Conservation (phyloP, 2,113 vertebrate species). For the Oncorhynchus tshawytscha region DNA sequence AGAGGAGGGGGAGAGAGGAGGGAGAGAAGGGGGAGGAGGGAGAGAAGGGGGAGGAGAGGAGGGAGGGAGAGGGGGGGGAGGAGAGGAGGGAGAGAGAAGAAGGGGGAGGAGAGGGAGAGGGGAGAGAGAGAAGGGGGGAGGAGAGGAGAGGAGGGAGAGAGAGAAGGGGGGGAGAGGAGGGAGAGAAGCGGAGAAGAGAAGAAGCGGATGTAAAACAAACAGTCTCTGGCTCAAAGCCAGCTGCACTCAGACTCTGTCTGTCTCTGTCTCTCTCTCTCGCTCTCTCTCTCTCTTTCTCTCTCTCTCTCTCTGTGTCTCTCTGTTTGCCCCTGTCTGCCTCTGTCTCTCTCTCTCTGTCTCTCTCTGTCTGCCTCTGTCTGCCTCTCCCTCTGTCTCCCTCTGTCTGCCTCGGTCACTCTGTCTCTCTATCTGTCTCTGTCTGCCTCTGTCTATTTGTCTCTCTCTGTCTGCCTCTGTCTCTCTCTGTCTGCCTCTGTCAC, state of each 20-base stretch:
- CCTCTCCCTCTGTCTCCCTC: too few species aligned
- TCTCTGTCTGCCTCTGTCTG: not conserved
- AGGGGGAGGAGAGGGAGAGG: not conserved
- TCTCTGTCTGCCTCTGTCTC: too few species aligned
- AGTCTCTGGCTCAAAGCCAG: conserved; percentile 4
- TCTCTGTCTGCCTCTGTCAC: too few species aligned
- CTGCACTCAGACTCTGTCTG: not conserved
- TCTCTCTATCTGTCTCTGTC: too few species aligned
- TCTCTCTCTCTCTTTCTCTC: not conserved
- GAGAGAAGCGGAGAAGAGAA: not conserved
- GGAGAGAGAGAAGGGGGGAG: rapidly evolving
- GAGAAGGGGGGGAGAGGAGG: too few species aligned
- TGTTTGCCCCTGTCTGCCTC: not conserved
- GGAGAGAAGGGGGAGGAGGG: not conserved
- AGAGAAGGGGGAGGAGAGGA: not conserved
- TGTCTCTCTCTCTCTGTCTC: conserved; percentile 7
- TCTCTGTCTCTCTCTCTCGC: too few species aligned
- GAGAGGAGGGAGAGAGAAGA: too few species aligned
- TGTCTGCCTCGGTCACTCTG: too few species aligned
- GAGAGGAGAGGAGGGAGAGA: too few species aligned
- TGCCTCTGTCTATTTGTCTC: too few species aligned
- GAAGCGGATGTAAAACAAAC: not conserved
- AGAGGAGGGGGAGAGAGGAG: too few species aligned
- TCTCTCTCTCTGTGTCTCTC: not conserved
- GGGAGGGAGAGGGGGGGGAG: too few species aligned